Evolutionary conservation across 2,797 vertebrate species (phyloP).

Genomic region (Xiphorhynchus erythropygius): DNA sequence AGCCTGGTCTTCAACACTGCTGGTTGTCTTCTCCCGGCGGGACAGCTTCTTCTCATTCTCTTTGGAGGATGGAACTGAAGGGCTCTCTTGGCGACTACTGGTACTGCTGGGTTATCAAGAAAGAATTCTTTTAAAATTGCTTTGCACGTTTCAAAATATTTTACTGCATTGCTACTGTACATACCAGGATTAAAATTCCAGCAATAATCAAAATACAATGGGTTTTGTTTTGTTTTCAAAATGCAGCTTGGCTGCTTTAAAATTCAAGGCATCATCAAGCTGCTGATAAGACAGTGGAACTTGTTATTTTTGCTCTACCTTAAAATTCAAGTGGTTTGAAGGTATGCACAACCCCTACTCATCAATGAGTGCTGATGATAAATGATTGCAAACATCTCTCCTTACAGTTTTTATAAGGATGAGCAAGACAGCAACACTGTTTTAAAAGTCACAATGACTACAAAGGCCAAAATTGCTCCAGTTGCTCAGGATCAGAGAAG

Average conservation of each 20-base stretch:
- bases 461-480: neutral
- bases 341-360: neutral
- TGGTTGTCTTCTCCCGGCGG: conserved; percentile 69
- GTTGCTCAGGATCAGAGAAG: neutral
- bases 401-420: neutral
- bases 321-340: neutral
- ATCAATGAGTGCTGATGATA: neutral
- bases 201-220: neutral
- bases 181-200: neutral
- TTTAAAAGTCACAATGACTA: neutral
- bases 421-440: rapidly evolving
- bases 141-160: neutral
- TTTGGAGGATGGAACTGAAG: conserved; percentile 72
- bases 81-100: conserved; percentile 80
- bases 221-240: neutral
- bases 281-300: neutral
- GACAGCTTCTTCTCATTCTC: conserved; percentile 69
- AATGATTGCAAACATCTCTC: neutral
- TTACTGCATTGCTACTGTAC: neutral
- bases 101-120: conserved; percentile 69
- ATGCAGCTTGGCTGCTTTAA: neutral
- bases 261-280: neutral
- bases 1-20: conserved; percentile 86
- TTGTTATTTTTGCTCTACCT: neutral
- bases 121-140: neutral